Percentiles rank a stretch among this genome's conserved stretches.
These are phyloP conservation scores for Diplazon laetatorius DNA, from an alignment of 2,888 invertebrate genomes.

Conservation along the genomic window DNA sequence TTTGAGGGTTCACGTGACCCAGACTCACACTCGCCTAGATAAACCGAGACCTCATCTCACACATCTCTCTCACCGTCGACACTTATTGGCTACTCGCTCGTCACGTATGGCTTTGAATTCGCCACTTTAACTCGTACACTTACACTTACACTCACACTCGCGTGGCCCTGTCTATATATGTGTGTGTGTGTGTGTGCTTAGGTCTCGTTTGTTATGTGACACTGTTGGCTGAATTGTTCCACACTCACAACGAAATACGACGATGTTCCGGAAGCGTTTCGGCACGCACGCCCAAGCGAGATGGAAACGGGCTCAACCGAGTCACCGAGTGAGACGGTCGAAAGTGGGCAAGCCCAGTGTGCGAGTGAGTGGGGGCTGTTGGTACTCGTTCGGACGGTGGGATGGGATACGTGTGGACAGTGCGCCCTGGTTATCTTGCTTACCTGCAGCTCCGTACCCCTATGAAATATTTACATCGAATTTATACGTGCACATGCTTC, in stretches of 20 bases:
- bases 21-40: not conserved
- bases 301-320: not conserved
- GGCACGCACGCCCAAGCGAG: slow-evolving; percentile 19
- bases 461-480: slow-evolving; percentile 27
- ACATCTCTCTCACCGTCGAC: slow-evolving; percentile 3
- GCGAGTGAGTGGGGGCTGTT: slow-evolving; percentile 25
- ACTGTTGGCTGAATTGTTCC: slow-evolving; percentile 5
- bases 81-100: slow-evolving; percentile 20
- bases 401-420: slow-evolving; percentile 13
- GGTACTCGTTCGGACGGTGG: slow-evolving; percentile 17
- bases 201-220: slow-evolving; percentile 24
- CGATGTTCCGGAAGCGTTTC: slow-evolving; percentile 30
- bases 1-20: slow-evolving; percentile 2
- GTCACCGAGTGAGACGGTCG: slow-evolving; percentile 3
- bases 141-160: too few relatives aligned
- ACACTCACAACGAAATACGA: slow-evolving; percentile 10
- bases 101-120: slow-evolving; percentile 13
- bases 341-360: slow-evolving; percentile 30
- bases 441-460: slow-evolving; percentile 11
- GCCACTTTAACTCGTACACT: not conserved
- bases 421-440: slow-evolving; percentile 42
- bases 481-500: slow-evolving; percentile 14
- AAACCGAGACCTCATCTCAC: slow-evolving; percentile 4
- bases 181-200: not conserved
- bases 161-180: not conserved